Evolutionary conservation across 1,140 invertebrate species (phyloP), one percentile per base, ranked within the genome.

Genomic region (Trachymyrmex cornetzi): DNA sequence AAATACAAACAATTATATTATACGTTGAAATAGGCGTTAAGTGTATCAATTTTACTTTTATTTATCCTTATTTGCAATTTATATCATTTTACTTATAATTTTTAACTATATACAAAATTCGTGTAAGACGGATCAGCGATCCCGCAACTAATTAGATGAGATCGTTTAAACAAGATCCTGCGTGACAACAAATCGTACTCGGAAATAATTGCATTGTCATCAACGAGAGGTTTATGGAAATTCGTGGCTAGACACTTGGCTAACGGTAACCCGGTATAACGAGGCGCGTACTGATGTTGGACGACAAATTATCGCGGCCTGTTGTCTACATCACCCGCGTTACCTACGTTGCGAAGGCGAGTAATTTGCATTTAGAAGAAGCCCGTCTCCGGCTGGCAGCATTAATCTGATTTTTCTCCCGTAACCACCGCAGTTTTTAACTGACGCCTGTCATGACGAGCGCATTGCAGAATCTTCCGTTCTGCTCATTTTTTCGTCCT

Each of bases 131-230:
- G n/a, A 80, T 80, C 22, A 72, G 38, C 27, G n/a, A n/a, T 63
- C 16, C 48, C 22, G 38, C 16, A 4, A 19, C 22, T 72, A 59
- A 59, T 84, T 74, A 74, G 67, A 61, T 24, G 55, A 75, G 69
- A 61, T 84, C 38, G 55, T 84, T 84, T 75, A 74, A 61, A 61
- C 69, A 77, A 89, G 80, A 75, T 84, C 24, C 38, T 19, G 30
- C 38, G 64, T 44, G 64, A 85, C 66, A 85, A 86, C 69, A 75
- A 75, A 84, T 75, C 72, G 85, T 67, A 84, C 85, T 88, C 63
- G 59, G 86, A 91, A 93, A 92, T 93, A 90, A 93, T 93, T 91
- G 85, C 86, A 91, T 92, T 86, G 87, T 88, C 88, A 85, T 92
- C 88, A 92, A 84, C 72, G 88, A 86, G 87, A 90, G 85, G 84